Conservation (phyloP, 2,888 invertebrate genomes). For the Zonitis immaculata region DNA sequence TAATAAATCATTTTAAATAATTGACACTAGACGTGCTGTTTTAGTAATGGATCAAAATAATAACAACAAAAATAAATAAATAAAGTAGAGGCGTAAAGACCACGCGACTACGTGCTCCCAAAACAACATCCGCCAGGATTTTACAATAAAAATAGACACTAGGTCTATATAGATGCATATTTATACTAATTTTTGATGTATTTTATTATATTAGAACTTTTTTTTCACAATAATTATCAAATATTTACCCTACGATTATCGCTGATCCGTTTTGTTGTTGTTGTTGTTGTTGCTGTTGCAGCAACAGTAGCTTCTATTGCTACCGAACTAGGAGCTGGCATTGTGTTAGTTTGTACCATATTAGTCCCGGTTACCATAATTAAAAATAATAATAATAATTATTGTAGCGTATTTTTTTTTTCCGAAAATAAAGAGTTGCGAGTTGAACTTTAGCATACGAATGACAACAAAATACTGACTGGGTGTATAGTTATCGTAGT, state of each 20-base stretch:
- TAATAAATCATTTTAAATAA: no score
- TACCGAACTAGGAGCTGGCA: constrained; percentile 6
- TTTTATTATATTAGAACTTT: no score
- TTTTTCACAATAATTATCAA: no score
- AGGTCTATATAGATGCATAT: constrained; percentile 2
- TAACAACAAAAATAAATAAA: constrained; percentile 19
- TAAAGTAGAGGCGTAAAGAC: not conserved
- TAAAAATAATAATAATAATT: no score
- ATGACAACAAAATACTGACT: not conserved
- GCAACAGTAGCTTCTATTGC: constrained; percentile 14
- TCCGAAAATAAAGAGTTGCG: constrained; percentile 19
- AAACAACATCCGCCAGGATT: constrained; percentile 14
- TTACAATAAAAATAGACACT: constrained; percentile 6
- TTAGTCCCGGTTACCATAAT: constrained; percentile 21
- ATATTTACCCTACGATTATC: constrained; percentile 39
- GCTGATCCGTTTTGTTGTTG: constrained; percentile 25
- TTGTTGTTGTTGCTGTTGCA: no score
- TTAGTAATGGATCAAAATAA: constrained; percentile 28
- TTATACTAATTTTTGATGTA: no score
- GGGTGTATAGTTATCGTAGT: no score
- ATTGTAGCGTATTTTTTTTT: constrained; percentile 3
- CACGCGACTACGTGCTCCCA: constrained; percentile 5
- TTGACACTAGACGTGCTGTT: constrained; percentile 33
- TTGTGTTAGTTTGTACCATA: constrained; percentile 16
- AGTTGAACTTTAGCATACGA: constrained; percentile 12